These are phyloP conservation scores for Drosophila funebris DNA, from an alignment of 1,140 invertebrate species.

Conservation along the genomic window DNA sequence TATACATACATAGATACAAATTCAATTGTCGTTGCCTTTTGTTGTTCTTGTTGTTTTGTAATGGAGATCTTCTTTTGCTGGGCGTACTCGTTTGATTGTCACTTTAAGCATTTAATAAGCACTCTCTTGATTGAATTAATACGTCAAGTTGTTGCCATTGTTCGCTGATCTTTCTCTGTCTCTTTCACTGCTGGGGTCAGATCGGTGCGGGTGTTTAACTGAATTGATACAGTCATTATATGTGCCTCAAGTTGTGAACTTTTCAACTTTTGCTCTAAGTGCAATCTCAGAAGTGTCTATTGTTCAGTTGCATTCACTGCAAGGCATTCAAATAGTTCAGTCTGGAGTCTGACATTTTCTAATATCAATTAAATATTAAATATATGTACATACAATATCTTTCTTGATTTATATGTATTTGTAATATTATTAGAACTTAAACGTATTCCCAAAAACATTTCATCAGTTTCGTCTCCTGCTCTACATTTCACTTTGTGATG, in stretches of 20 bases:
- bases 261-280: slow-evolving; percentile 59
- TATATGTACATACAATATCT: too few species aligned
- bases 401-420: too few species aligned
- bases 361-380: too few species aligned
- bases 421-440: background rate
- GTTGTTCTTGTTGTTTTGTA: slow-evolving; percentile 36
- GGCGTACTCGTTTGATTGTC: slow-evolving; percentile 49
- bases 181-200: slow-evolving; percentile 8
- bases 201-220: slow-evolving; percentile 52
- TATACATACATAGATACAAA: background rate
- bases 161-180: slow-evolving; percentile 25
- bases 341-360: background rate
- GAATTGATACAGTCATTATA: slow-evolving; percentile 65
- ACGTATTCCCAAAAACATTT: background rate
- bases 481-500: slow-evolving; percentile 54
- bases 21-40: slow-evolving; percentile 37
- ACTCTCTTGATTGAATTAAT: slow-evolving; percentile 79
- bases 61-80: slow-evolving; percentile 35
- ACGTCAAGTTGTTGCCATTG: slow-evolving; percentile 60
- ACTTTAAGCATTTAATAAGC: slow-evolving; percentile 77
- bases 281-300: slow-evolving; percentile 11
- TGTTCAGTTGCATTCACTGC: background rate
- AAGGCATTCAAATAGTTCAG: background rate
- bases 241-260: slow-evolving; percentile 62
- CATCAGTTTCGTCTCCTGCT: background rate